A percentile compares a stretch with the other conserved stretches of the same genome.
Conservation (phyloP, 1,140 invertebrate genomes). For the Drosophila parvula region DNA sequence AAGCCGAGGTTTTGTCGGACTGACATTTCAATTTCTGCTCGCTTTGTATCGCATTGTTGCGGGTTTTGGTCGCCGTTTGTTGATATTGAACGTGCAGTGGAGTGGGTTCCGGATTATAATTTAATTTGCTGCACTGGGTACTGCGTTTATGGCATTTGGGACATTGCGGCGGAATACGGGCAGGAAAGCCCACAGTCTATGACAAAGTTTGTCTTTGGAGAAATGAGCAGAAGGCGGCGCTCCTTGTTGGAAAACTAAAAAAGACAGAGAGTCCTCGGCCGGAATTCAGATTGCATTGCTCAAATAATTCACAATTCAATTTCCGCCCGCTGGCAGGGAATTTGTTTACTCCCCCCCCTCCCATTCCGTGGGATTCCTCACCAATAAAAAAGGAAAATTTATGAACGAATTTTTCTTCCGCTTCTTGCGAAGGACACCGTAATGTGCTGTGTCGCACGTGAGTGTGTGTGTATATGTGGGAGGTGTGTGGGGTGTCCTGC, state of each 20-base stretch:
- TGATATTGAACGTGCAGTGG: conserved; percentile 28
- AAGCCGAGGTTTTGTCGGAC: conserved; percentile 57
- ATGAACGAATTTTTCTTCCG: conserved; percentile 59
- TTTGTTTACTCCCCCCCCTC: conserved; percentile 57
- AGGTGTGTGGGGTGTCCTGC: conserved; percentile 29
- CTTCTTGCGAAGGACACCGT: conserved; percentile 30
- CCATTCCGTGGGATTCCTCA: conserved; percentile 17
- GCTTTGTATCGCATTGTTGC: conserved; percentile 57
- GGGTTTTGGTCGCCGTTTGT: conserved; percentile 38
- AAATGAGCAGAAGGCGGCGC: conserved; percentile 44
- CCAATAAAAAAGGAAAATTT: conserved; percentile 70
- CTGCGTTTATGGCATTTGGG: conserved; percentile 45
- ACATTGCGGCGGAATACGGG: conserved; percentile 5
- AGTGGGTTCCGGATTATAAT: conserved; percentile 49
- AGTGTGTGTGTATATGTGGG: not conserved
- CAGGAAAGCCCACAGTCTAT: conserved; percentile 6
- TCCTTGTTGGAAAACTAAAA: conserved; percentile 52
- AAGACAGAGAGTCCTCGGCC: conserved; percentile 46
- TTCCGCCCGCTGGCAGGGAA: conserved; percentile 69
- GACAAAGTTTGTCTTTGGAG: conserved; percentile 61
- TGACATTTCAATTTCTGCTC: conserved; percentile 62
- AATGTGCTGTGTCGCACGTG: conserved; percentile 21
- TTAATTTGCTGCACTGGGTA: conserved; percentile 61
- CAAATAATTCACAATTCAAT: conserved; percentile 81
- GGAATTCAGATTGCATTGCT: conserved; percentile 68